Conservation (phyloP, 2,113 vertebrate species). For the Strigops habroptila region DNA sequence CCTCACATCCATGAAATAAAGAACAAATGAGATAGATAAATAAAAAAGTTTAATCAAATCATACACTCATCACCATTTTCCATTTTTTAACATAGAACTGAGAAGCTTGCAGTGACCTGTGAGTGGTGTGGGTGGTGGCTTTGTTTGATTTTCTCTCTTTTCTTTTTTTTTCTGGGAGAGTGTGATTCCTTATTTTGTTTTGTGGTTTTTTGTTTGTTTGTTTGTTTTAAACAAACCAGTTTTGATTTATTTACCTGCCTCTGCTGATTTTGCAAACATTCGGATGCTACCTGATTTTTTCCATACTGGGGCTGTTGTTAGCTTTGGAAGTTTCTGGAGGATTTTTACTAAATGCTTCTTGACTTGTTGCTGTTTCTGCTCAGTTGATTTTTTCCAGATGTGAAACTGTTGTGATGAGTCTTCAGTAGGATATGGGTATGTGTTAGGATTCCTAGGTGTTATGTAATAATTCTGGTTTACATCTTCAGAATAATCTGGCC, state of each 20-base stretch:
- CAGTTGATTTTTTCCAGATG: background rate
- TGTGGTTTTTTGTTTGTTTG: background rate
- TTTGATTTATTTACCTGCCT: background rate
- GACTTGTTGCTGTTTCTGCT: background rate
- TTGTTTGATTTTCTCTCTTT: background rate
- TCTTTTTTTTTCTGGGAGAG: background rate
- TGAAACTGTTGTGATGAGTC: background rate
- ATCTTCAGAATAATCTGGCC: background rate
- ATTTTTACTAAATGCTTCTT: background rate
- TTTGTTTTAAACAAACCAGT: background rate
- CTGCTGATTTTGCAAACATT: background rate
- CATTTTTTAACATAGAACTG: background rate
- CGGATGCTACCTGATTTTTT: background rate
- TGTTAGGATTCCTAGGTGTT: background rate
- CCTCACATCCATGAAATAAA: background rate
- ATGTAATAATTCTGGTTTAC: background rate
- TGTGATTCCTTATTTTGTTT: background rate
- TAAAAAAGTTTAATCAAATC: background rate
- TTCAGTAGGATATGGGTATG: background rate
- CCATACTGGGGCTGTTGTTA: background rate
- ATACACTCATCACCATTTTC: background rate
- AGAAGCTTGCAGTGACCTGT: background rate
- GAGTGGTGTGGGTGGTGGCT: background rate
- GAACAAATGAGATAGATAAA: background rate
- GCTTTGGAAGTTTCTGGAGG: background rate